Base-by-base conservation (phyloP, 2,113 vertebrate species). In the Bos javanicus region DNA sequence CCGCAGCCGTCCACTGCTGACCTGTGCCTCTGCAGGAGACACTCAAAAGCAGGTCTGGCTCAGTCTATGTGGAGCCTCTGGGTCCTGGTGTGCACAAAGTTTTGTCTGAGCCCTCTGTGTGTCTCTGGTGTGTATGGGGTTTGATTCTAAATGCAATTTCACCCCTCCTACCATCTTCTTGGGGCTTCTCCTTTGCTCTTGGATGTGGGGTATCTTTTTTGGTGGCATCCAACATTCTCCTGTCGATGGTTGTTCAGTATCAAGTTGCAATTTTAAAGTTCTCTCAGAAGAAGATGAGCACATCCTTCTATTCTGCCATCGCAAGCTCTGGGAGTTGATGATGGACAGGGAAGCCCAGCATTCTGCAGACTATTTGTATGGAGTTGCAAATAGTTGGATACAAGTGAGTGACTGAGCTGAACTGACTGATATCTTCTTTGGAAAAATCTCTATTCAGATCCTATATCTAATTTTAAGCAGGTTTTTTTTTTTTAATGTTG, bases 111-210 rank as follows among this genome's bases (percentile, higher is more conserved):
- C 64, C 1, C 0, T 71, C 64, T 36, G n/a, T 36, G 64, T 36
- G 64, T 71, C n/a, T 71, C 64, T 71, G 9, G 9, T 11, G n/a
- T 4, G 17, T 71, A 36, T 36, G 17, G 9, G n/a, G 64, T 71
- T 36, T 36, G 64, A 71, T 21, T 36, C 64, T 71, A 36, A 71
- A 23, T 71, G 17, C 64, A 71, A 0, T 71, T 11, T 71, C 19
- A 21, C n/a, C n/a, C n/a, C n/a, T 71, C 19, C 17, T 71, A 21
- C 64, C 0, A 0, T 71, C 64, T 21, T 36, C 4, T 5, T 71
- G 64, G 5, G 64, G 64, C 64, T 71, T 71, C 64, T 71, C 9
- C 17, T 21, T 71, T 36, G n/a, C 64, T 36, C 64, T 71, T 36
- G 64, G n/a, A 11, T 71, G 9, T 11, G n/a, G 4, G 1, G 17